Percentiles rank a stretch among this genome's conserved stretches.
Conservation (phyloP, 2,113 vertebrate genomes). For the Menidia beryllina region DNA sequence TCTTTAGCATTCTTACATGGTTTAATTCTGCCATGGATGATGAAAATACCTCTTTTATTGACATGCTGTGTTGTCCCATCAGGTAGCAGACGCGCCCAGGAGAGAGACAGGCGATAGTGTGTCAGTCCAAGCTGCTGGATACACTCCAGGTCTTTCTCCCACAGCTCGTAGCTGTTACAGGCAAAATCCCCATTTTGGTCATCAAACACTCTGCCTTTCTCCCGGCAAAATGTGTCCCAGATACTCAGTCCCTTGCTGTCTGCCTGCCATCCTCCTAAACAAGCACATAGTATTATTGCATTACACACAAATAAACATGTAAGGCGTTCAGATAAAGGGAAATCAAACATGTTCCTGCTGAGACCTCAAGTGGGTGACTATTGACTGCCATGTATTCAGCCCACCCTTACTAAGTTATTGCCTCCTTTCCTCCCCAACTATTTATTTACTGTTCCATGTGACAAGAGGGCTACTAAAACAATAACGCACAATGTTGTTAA, state of each 20-base stretch:
- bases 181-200: conserved; percentile 91
- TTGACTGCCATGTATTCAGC: no score
- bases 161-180: conserved; percentile 94
- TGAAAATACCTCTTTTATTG: conserved; percentile 90
- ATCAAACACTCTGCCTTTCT: conserved; percentile 88
- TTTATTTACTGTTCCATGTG: no score
- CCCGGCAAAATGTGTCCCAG: conserved; percentile 94
- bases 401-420: no score
- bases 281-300: conserved; percentile 5
- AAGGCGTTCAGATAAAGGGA: conserved; percentile 12
- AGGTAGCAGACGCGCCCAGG: conserved; percentile 96
- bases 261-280: conserved; percentile 89
- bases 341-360: conserved; percentile 22
- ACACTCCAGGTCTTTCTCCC: conserved; percentile 94
- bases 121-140: conserved; percentile 94
- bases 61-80: conserved; percentile 89
- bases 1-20: neutral
- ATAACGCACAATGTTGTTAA: no score
- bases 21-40: neutral
- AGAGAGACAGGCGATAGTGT: conserved; percentile 95
- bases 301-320: neutral
- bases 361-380: conserved; percentile 3
- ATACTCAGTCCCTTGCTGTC: conserved; percentile 89
- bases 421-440: no score
- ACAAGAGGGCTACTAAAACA: no score